A percentile compares a stretch with the other conserved stretches of the same genome.
Conservation (phyloP, 1,140 invertebrate species). For the Lepidurus apus region DNA sequence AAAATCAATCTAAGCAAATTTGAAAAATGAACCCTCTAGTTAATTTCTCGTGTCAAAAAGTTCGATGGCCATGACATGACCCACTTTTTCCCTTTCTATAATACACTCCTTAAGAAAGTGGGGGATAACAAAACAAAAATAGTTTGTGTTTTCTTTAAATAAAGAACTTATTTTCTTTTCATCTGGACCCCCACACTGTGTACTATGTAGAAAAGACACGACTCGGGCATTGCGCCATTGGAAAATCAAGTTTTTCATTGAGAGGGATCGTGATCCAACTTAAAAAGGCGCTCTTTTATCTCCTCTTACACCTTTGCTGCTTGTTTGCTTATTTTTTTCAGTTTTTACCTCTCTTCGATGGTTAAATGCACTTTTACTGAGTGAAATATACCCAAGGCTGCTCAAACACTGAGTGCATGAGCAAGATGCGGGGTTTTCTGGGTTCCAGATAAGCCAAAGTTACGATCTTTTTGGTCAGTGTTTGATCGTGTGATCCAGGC, state of each 20-base stretch:
- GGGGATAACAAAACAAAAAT: not conserved
- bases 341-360: not conserved
- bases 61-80: constrained; percentile 12
- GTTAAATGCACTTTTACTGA: not conserved
- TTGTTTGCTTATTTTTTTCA: not conserved
- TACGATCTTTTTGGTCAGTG: no score
- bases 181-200: not conserved
- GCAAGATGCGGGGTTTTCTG: not conserved
- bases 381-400: not conserved
- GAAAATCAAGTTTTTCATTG: constrained; percentile 22
- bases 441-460: no score
- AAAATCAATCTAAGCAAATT: no score
- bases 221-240: constrained; percentile 9
- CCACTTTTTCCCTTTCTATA: constrained; percentile 4
- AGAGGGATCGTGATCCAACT: constrained; percentile 21
- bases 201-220: not conserved
- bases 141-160: not conserved
- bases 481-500: no score
- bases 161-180: not conserved
- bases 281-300: not conserved
- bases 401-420: not conserved
- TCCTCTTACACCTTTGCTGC: not conserved
- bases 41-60: constrained; percentile 12
- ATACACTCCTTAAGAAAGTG: not conserved
- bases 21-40: not conserved